Evolutionary conservation across 2,797 vertebrate genomes (phyloP).

Genomic region (Mareca penelope): DNA sequence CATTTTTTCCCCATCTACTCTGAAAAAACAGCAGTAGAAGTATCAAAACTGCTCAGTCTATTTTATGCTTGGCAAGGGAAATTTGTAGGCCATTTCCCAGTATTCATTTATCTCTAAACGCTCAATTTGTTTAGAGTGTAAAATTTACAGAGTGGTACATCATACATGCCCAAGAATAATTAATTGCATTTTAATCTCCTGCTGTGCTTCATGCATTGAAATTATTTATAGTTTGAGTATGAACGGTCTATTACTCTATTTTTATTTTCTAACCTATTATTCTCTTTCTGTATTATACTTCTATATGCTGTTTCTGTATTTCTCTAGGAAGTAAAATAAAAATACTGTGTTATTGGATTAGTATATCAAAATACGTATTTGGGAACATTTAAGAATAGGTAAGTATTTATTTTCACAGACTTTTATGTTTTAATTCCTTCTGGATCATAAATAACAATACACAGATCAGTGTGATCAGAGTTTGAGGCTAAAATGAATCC

Average conservation of each 20-base stretch:
- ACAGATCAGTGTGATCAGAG: background rate
- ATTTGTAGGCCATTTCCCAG: background rate
- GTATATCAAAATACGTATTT: background rate
- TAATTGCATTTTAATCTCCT: background rate
- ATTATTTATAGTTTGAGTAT: background rate
- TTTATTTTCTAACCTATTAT: background rate
- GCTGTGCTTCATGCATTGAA: background rate
- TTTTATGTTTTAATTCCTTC: background rate
- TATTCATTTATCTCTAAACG: background rate
- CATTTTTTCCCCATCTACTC: background rate
- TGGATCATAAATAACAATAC: background rate
- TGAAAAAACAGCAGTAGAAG: background rate
- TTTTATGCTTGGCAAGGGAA: background rate
- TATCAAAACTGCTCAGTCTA: background rate
- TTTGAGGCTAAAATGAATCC: background rate
- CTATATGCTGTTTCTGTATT: background rate
- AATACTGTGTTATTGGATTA: background rate
- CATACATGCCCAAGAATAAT: background rate
- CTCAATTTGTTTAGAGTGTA: background rate
- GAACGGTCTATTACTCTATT: background rate
- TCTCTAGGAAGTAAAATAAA: background rate
- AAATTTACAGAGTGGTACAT: background rate
- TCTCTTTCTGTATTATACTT: background rate
- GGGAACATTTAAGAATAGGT: background rate
- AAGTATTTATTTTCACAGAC: background rate